Percentiles rank a stretch among this genome's conserved stretches.
Conservation (phyloP, 23 tunicate genomes). For the Trididemnum clinides region DNA sequence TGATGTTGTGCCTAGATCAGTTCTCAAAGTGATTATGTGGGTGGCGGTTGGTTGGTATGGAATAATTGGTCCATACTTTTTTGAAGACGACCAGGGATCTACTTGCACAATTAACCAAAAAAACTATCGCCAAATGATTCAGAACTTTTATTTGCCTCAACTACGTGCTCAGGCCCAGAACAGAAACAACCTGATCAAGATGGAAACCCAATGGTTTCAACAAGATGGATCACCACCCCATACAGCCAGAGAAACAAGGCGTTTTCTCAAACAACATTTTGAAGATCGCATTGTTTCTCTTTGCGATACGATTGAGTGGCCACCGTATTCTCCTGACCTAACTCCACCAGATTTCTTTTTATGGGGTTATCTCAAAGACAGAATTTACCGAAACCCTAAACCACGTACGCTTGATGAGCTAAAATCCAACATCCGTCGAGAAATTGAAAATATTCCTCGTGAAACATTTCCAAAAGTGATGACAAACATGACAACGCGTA, state of each 20-base stretch:
- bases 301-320: constrained; percentile 4
- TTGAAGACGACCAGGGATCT: not conserved
- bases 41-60: not conserved
- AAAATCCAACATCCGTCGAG: not conserved
- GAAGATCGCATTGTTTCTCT: not conserved
- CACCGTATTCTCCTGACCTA: constrained; percentile 11
- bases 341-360: constrained; percentile 13
- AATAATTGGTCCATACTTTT: constrained; percentile 22
- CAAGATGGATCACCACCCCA: constrained; percentile 20
- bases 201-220: constrained; percentile 10
- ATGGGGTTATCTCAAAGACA: not conserved
- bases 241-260: constrained; percentile 22
- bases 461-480: constrained; percentile 7
- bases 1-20: not conserved
- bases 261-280: constrained; percentile 5
- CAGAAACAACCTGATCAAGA: not conserved
- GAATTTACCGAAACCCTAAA: not conserved
- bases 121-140: constrained; percentile 10
- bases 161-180: constrained; percentile 8
- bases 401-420: not conserved
- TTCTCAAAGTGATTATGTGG: not conserved
- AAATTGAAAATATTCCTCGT: not conserved
- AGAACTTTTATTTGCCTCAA: not conserved
- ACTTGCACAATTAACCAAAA: not conserved
- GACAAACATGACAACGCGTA: not conserved